Evolutionary conservation across 1,140 invertebrate species (phyloP).

Genomic region (Sycobia sp.): DNA sequence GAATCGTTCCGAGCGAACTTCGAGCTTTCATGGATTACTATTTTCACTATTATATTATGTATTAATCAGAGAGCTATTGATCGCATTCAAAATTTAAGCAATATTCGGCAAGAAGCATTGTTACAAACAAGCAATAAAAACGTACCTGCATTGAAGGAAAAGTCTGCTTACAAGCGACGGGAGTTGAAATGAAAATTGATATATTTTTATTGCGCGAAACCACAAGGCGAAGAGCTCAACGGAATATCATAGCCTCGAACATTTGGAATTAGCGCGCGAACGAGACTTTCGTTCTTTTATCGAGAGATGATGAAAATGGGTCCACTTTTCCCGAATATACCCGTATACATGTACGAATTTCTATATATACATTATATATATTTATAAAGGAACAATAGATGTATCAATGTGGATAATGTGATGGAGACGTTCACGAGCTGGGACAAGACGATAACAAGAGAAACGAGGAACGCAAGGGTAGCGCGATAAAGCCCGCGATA

Average conservation of each 20-base stretch:
- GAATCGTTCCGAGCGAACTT: no score
- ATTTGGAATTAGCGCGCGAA: conserved; percentile 17
- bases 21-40: no score
- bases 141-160: neutral
- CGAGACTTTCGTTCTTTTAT: conserved; percentile 33
- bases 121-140: conserved; percentile 19
- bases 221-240: neutral
- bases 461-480: neutral
- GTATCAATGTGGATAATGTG: neutral
- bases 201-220: conserved; percentile 12
- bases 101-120: neutral
- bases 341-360: no score
- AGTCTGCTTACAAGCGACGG: neutral
- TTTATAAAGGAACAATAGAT: conserved; percentile 3
- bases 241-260: neutral
- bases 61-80: neutral
- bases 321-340: conserved; percentile 52
- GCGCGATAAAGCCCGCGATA: conserved; percentile 38
- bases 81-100: neutral
- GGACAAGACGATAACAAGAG: neutral
- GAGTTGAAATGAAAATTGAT: neutral
- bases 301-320: conserved; percentile 40
- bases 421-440: neutral
- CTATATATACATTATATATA: no score
- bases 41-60: no score